Percentiles rank a stretch among this genome's conserved stretches.
These are phyloP conservation scores for Apis dorsata DNA, from an alignment of 1,140 invertebrate species.

Conservation along the genomic window DNA sequence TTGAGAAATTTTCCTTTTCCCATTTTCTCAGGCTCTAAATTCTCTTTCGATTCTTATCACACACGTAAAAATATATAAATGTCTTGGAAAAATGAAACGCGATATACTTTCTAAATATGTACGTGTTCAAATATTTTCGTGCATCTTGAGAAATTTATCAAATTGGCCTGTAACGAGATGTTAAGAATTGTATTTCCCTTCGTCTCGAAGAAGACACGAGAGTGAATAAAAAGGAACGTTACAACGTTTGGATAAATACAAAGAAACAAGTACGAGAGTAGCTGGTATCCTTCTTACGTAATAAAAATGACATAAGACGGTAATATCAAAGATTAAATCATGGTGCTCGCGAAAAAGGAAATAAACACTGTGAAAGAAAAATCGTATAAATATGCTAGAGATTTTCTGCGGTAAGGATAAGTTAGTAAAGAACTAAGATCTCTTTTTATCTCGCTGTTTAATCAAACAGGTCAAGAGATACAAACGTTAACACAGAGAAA, in stretches of 20 bases:
- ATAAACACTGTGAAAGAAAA: neutral
- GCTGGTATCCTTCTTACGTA: neutral
- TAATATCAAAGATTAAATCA: slow-evolving; percentile 50
- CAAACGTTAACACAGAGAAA: neutral
- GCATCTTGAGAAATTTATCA: too few relatives aligned
- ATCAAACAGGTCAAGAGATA: slow-evolving; percentile 26
- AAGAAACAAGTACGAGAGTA: neutral
- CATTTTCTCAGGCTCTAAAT: neutral
- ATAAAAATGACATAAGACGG: slow-evolving; percentile 9
- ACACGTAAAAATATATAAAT: too few relatives aligned
- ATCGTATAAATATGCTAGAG: slow-evolving; percentile 25
- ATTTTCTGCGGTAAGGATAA: slow-evolving; percentile 10
- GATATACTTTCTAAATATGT: too few relatives aligned
- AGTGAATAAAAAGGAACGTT: neutral
- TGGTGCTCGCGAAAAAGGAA: neutral
- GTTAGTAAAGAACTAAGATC: neutral
- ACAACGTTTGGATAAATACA: too few relatives aligned
- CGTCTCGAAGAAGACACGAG: too few relatives aligned
- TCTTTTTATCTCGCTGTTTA: neutral
- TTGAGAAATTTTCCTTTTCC: neutral
- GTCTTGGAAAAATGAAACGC: neutral
- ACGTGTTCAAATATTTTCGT: too few relatives aligned
- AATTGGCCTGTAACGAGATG: too few relatives aligned
- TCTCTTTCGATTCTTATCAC: too few relatives aligned
- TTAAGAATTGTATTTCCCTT: neutral